Conservation (phyloP, 1,140 invertebrate genomes). For the Trichonephila clavata region DNA sequence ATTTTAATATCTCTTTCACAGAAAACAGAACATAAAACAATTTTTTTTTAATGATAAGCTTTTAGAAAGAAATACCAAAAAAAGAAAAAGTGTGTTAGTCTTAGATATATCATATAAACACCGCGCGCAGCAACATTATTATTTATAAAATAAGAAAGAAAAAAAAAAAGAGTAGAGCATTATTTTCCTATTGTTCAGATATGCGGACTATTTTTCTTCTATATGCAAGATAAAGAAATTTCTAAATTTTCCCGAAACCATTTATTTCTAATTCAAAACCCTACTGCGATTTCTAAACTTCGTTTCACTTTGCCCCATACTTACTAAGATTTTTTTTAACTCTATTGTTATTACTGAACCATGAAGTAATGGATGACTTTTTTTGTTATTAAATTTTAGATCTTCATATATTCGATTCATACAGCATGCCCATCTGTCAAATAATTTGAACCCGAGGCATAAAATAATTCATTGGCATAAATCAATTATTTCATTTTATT, state of each 20-base stretch:
- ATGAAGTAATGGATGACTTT: neutral
- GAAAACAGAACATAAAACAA: neutral
- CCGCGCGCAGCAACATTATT: neutral
- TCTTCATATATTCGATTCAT: neutral
- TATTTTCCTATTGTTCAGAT: neutral
- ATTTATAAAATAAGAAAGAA: neutral
- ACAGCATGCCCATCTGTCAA: neutral
- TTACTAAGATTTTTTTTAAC: neutral
- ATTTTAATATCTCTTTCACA: constrained; percentile 17
- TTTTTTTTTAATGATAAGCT: neutral
- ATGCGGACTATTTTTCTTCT: neutral
- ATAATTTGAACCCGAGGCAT: neutral
- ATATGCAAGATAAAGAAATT: neutral
- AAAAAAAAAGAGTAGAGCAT: neutral
- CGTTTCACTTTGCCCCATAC: neutral
- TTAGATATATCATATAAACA: neutral
- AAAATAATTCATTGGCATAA: neutral
- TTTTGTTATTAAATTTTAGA: neutral
- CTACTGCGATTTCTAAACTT: neutral
- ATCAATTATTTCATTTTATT: neutral
- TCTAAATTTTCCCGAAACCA: neutral
- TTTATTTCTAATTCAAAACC: neutral
- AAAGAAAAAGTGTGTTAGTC: neutral
- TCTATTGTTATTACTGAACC: constrained; percentile 19
- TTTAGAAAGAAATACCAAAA: neutral